These are phyloP conservation scores for Sterrhoptilus dennistouni DNA, from an alignment of 2,113 vertebrate species.

Conservation along the genomic window DNA sequence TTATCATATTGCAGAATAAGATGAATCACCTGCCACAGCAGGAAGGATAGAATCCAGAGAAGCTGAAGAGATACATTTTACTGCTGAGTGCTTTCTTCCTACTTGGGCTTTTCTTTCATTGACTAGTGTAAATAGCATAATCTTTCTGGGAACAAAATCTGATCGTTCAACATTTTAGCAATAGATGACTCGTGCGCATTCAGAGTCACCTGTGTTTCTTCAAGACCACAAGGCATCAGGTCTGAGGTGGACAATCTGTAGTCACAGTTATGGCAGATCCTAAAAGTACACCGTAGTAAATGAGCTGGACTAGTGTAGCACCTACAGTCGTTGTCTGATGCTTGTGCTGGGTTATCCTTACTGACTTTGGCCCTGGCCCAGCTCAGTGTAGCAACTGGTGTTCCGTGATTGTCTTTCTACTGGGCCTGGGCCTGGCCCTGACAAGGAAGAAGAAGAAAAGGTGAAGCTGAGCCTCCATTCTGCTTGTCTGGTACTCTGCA, in stretches of 20 bases:
- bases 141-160: neutral
- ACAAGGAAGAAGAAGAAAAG: neutral
- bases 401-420: neutral
- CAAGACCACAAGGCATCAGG: neutral
- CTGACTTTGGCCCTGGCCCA: neutral
- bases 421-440: neutral
- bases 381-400: fast-evolving
- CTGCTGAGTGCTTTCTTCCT: neutral
- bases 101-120: neutral
- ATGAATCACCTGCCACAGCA: neutral
- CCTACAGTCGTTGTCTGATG: fast-evolving
- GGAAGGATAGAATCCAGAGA: neutral
- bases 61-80: neutral
- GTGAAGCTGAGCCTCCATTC: neutral
- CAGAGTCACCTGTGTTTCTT: neutral
- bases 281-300: fast-evolving
- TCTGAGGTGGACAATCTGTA: neutral
- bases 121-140: neutral
- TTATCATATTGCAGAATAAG: neutral
- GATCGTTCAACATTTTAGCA: neutral
- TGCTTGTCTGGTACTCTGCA: neutral
- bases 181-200: fast-evolving
- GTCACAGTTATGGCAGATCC: neutral
- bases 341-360: neutral
- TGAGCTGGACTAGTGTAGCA: neutral